Evolutionary conservation across 2,113 vertebrate genomes (phyloP).

Genomic region (Peromyscus maniculatus): DNA sequence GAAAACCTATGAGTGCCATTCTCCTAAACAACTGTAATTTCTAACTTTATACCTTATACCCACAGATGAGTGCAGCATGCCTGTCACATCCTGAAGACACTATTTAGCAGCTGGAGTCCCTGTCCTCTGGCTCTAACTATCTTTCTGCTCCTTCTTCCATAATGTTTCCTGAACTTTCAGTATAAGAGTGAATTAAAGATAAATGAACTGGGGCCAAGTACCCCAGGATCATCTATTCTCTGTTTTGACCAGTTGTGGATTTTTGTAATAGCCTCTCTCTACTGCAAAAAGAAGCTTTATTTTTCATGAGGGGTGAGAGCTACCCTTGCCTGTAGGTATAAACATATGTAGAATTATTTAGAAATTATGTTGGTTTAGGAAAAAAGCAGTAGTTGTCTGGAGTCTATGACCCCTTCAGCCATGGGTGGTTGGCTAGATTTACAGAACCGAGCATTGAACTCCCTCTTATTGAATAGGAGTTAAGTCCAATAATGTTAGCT

Average conservation of each 20-base stretch:
- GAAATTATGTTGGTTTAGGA: background rate
- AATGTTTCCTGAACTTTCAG: background rate
- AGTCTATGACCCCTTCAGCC: background rate
- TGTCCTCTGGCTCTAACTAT: background rate
- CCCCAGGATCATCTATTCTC: background rate
- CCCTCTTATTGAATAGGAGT: background rate
- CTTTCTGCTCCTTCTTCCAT: background rate
- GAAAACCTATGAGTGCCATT: background rate
- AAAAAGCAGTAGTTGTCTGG: background rate
- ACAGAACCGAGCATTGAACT: background rate
- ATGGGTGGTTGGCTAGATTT: background rate
- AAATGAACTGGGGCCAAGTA: background rate
- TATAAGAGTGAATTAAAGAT: background rate
- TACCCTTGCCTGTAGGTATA: background rate
- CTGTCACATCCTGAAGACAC: background rate
- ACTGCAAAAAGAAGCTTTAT: background rate
- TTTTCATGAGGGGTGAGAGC: background rate
- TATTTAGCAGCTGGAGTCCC: background rate
- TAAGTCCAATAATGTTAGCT: background rate
- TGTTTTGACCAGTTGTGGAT: background rate
- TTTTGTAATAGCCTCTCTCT: background rate
- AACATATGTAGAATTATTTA: background rate
- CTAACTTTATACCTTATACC: background rate
- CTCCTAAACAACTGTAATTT: background rate
- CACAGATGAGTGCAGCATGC: background rate